A percentile compares a stretch with the other conserved stretches of the same genome.
These are phyloP conservation scores for Ophion ellenae DNA, from an alignment of 2,888 invertebrate genomes.

Conservation along the genomic window DNA sequence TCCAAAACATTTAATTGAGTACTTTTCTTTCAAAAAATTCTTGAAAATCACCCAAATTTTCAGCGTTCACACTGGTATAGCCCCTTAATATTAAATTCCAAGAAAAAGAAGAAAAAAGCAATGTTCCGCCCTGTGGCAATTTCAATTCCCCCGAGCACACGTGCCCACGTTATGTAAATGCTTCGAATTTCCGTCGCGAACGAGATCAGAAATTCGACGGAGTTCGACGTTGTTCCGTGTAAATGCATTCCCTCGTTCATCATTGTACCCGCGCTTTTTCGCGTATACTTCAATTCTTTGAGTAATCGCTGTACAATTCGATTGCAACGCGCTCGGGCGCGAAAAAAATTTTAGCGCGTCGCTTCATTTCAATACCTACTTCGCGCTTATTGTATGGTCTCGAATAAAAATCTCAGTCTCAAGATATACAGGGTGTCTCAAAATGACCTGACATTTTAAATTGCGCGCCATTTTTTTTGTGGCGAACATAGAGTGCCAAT, in stretches of 20 bases:
- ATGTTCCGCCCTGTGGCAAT: background rate
- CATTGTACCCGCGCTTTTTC: background rate
- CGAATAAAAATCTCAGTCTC: background rate
- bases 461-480: too few species aligned
- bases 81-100: background rate
- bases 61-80: too few species aligned
- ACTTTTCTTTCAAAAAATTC: too few species aligned
- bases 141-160: background rate
- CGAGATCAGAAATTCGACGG: background rate
- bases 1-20: too few species aligned
- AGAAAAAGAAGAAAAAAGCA: background rate
- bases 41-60: too few species aligned
- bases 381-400: background rate
- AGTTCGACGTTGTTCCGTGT: constrained; percentile 12
- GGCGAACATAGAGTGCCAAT: too few species aligned
- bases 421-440: too few species aligned
- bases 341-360: background rate
- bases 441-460: too few species aligned
- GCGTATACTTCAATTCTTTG: background rate
- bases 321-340: background rate
- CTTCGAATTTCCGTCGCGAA: constrained; percentile 4
- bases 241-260: background rate
- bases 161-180: constrained; percentile 6
- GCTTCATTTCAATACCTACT: background rate
- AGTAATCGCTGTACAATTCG: background rate